Evolutionary conservation across 1,140 invertebrate species (phyloP), one percentile per base, ranked within the genome.

Genomic region (Neuroterus valhalla): DNA sequence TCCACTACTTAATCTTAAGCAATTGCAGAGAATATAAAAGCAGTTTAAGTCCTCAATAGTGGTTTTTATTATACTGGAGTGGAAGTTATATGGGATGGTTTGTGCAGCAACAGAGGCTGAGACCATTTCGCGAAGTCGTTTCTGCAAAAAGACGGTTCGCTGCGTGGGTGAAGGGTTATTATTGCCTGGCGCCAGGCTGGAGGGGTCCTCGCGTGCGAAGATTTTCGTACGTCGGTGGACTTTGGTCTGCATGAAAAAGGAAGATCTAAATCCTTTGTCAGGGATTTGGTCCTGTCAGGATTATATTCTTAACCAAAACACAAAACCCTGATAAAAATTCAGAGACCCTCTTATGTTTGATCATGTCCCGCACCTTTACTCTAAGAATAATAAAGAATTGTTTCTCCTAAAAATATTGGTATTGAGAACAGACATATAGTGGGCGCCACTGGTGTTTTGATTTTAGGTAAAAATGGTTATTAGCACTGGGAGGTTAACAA

Each of bases 91-190:
- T 23, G 21, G 8, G n/a, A 31, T 62, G 55, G 21, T 23, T 62
- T 26, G 55, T 62, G 55, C 31, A 62, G 55, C 23, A 62, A 62
- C 55, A 62, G 23, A 62, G 55, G 55, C 21, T 62, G 23, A n/a
- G 21, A 48, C n/a, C 46, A n/a, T 48, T 48, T 17, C 17, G 66
- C 48, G 21, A 43, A 62, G 38, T 31, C 38, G 17, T 42, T 38
- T 62, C 55, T 76, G 77, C 78, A 76, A 80, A 82, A 81, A 80
- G 78, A 68, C 75, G 68, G 38, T 67, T 67, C 77, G 82, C 76
- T 42, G 81, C 81, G 85, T 86, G 86, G 85, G 85, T 81, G 84
- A 85, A 78, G 70, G 81, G 83, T 85, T 87, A 87, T 86, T 88
- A 87, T 85, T 83, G 84, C 83, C 73, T 73, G 85, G 82, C 85